Evolutionary conservation across 2,113 vertebrate genomes (phyloP), one percentile per base, ranked within the genome.

Genomic region (Limanda limanda): DNA sequence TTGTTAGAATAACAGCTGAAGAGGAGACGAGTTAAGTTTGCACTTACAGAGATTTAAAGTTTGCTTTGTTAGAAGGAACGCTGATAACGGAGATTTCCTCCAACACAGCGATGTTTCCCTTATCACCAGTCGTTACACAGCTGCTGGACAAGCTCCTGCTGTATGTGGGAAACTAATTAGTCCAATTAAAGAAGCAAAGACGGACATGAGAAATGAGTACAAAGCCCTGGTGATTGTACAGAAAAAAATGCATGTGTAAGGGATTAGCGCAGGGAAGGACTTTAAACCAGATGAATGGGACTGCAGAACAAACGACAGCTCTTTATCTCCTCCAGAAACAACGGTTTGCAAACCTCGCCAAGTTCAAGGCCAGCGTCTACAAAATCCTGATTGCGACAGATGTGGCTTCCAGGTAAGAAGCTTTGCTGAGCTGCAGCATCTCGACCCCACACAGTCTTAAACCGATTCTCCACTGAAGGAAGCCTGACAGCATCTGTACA

Each of bases 281-380:
- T 51, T 51, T 51, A 73, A 68, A 74, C 20, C 0, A 45, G 48
- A 73, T 78, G 40, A 78, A 74, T 51, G 35, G 18, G 17, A 23
- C n/a, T 17, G 9, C 57, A 17, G 64, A 76, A 25, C 73, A 23
- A 74, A 54, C 1, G 0, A 1, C 21, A 17, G 4, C 47, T 70
- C 25, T 76, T 72, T 58, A 57, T 83, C 55, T 48, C 17, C 63
- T 27, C 0, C 88, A 99, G 98, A 96, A 92, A 81, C 95, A 98
- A 61, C 94, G 98, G 11, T 99, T 99, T 79, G 95, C 96, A 0
- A 96, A 97, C 67, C 89, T 99, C 20, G 95, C 96, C 20, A 98
- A 95, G 90, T 99, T 99, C 94, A 99, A 99, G 68, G 98, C 97
- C 76, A 99, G 97, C 67, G 94, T 98, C 91, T 97, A 94, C 90